Evolutionary conservation across 2,888 invertebrate genomes (phyloP).

Genomic region (Aromia moschata): DNA sequence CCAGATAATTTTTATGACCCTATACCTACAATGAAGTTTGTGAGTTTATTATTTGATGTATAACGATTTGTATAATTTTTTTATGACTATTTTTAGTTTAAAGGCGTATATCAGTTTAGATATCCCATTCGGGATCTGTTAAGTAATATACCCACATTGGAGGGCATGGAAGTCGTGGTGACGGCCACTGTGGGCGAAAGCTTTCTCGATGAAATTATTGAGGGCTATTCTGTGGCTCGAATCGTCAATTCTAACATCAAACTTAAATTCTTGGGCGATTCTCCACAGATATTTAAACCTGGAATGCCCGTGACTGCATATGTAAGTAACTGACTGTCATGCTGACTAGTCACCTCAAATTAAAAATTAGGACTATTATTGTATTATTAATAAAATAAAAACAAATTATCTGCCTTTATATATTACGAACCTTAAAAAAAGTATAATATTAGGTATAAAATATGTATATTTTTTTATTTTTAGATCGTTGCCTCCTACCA

Average conservation of each 20-base stretch:
- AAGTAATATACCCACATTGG: conserved; percentile 71
- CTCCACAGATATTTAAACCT: conserved; percentile 95
- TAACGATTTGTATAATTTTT: conserved; percentile 2
- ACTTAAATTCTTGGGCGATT: conserved; percentile 86
- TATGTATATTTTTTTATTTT: no score
- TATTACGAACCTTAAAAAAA: no score
- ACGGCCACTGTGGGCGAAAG: conserved; percentile 89
- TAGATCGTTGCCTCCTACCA: conserved; percentile 89
- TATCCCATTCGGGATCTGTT: conserved; percentile 85
- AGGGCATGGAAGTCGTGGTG: conserved; percentile 83
- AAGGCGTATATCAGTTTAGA: conserved; percentile 87
- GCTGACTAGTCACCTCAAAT: no score
- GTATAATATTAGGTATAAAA: no score
- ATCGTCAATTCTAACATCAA: conserved; percentile 88
- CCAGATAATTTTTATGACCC: conserved; percentile 69
- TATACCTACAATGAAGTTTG: conserved; percentile 78
- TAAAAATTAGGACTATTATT: no score
- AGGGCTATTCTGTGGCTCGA: conserved; percentile 87
- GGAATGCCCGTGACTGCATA: conserved; percentile 90
- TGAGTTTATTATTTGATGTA: conserved; percentile 61
- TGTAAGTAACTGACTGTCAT: no score
- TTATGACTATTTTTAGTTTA: conserved; percentile 74
- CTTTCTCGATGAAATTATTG: conserved; percentile 84
- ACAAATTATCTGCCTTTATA: no score
- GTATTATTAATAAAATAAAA: no score